Percentiles rank a stretch among this genome's conserved stretches.
Evolutionary conservation across 2,797 vertebrate genomes (phyloP).

Genomic region (Petrocephalus sullivani): DNA sequence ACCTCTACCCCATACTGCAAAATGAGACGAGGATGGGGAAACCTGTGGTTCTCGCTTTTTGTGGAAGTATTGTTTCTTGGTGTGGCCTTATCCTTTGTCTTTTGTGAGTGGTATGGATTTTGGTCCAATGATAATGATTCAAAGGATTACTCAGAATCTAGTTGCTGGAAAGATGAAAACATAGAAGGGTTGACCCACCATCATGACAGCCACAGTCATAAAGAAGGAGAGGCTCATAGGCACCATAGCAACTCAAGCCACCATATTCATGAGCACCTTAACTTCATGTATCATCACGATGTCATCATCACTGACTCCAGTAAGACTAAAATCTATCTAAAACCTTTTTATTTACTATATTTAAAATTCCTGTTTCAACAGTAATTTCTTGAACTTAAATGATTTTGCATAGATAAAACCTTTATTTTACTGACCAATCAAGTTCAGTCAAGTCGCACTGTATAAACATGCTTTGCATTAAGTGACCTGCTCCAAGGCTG

Average conservation of each 20-base stretch:
- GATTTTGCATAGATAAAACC: background rate
- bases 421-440: background rate
- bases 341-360: background rate
- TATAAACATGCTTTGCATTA: background rate
- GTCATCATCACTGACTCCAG: conserved; percentile 44
- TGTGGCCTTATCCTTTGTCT: conserved; percentile 32
- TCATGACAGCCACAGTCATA: conserved; percentile 21
- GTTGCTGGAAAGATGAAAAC: background rate
- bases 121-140: conserved; percentile 15
- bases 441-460: background rate
- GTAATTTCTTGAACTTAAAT: background rate
- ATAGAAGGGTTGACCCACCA: conserved; percentile 15
- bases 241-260: conserved; percentile 13
- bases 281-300: conserved; percentile 37
- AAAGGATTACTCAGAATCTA: background rate
- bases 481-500: conserved; percentile 55
- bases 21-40: background rate
- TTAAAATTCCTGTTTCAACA: background rate
- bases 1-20: background rate
- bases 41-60: conserved; percentile 30
- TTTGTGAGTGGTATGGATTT: conserved; percentile 33
- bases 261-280: conserved; percentile 27
- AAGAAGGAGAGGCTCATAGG: conserved; percentile 20
- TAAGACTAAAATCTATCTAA: conserved; percentile 13
- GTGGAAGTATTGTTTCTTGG: conserved; percentile 34